Evolutionary conservation across 2,113 vertebrate species (phyloP).

Genomic region (Pseudorectes ferrugineus): DNA sequence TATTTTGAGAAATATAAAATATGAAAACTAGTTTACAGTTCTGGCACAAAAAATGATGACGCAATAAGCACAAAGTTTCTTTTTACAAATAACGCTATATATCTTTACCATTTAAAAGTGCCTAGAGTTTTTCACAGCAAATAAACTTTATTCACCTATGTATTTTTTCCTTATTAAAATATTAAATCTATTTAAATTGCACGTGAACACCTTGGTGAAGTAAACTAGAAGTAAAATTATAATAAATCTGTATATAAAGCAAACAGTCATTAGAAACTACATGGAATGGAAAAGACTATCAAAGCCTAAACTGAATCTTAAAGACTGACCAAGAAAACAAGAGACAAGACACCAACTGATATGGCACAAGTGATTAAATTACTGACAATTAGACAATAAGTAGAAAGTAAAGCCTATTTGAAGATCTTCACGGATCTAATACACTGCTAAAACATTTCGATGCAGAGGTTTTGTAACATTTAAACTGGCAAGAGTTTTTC

Average conservation of each 20-base stretch:
- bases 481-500: constrained; percentile 22
- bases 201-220: constrained; percentile 23
- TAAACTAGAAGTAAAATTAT: neutral
- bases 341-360: neutral
- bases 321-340: constrained; percentile 15
- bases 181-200: constrained; percentile 38
- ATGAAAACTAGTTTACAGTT: constrained; percentile 69
- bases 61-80: constrained; percentile 56
- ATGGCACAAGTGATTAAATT: constrained; percentile 49
- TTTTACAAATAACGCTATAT: constrained; percentile 62
- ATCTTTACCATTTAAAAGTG: constrained; percentile 59
- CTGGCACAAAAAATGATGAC: constrained; percentile 65
- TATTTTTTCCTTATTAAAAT: constrained; percentile 59
- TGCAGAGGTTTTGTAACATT: neutral
- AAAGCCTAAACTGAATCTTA: constrained; percentile 1
- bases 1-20: constrained; percentile 77
- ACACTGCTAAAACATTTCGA: neutral
- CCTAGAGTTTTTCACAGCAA: constrained; percentile 63
- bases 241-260: neutral
- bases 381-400: neutral
- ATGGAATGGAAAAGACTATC: constrained; percentile 7
- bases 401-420: neutral
- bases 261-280: constrained; percentile 8
- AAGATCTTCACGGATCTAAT: neutral
- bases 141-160: constrained; percentile 47